These are phyloP conservation scores for Amphiprion clarkii DNA, from an alignment of 2,797 vertebrate species.

Conservation along the genomic window DNA sequence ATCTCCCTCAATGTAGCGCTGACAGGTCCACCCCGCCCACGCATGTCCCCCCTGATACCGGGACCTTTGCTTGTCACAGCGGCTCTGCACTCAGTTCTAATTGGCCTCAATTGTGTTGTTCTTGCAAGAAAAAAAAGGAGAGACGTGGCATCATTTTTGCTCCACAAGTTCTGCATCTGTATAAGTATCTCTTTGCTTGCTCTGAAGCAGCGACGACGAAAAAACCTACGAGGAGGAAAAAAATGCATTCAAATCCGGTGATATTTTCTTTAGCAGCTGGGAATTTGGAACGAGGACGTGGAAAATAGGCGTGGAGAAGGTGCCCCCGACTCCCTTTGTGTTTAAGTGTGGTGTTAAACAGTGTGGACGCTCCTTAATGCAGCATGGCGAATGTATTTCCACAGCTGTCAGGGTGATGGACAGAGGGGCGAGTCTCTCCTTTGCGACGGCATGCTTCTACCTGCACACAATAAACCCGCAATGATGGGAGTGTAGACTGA, in stretches of 20 bases:
- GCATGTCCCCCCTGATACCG: slow-evolving; percentile 78
- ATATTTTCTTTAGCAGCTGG: slow-evolving; percentile 17
- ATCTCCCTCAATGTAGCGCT: slow-evolving; percentile 80
- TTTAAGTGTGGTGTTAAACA: slow-evolving; percentile 63
- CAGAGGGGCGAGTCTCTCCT: slow-evolving; percentile 85
- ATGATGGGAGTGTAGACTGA: slow-evolving; percentile 45
- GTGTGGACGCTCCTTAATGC: slow-evolving; percentile 75
- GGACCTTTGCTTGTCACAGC: slow-evolving; percentile 79
- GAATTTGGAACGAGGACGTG: slow-evolving; percentile 28
- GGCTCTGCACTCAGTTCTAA: slow-evolving; percentile 65
- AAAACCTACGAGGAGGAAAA: slow-evolving; percentile 10
- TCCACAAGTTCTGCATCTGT: slow-evolving; percentile 29
- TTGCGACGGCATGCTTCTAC: slow-evolving; percentile 86
- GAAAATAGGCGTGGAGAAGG: slow-evolving; percentile 46
- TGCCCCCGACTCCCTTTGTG: slow-evolving; percentile 62
- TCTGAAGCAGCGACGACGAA: slow-evolving; percentile 29
- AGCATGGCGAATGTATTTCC: slow-evolving; percentile 92
- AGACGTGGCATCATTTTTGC: slow-evolving; percentile 37
- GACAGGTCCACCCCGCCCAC: slow-evolving; percentile 84
- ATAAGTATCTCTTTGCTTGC: slow-evolving; percentile 2
- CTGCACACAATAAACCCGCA: slow-evolving; percentile 90
- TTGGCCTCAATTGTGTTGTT: slow-evolving; percentile 77
- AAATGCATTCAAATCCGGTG: slow-evolving; percentile 17
- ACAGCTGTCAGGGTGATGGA: slow-evolving; percentile 94
- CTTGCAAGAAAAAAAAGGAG: slow-evolving; percentile 34